Evolutionary conservation across 2,797 vertebrate genomes (phyloP).

Genomic region (Mus minutoides): DNA sequence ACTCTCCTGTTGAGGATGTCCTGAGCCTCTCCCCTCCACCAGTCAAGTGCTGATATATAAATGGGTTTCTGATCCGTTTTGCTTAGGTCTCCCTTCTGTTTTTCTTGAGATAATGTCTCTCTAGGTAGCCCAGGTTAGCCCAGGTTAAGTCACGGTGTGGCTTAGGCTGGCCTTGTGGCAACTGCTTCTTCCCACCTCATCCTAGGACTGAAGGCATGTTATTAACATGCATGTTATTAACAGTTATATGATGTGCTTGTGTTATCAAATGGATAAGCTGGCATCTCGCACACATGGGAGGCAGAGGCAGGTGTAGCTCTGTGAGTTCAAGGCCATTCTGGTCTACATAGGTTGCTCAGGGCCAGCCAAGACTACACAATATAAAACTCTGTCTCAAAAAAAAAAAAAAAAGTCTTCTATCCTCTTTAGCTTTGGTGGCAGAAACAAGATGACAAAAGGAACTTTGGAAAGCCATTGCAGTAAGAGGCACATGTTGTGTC

Average conservation of each 20-base stretch:
- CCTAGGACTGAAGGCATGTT: background rate
- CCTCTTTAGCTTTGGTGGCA: background rate
- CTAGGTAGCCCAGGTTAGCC: background rate
- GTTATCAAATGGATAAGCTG: background rate
- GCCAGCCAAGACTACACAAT: background rate
- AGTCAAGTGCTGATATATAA: background rate
- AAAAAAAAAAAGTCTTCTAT: background rate
- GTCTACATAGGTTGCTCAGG: background rate
- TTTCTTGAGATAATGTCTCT: background rate
- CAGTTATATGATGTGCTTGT: background rate
- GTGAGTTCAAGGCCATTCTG: background rate
- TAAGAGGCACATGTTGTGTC: background rate
- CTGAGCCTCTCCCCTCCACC: background rate
- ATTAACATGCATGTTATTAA: background rate
- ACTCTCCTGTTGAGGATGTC: background rate
- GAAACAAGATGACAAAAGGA: background rate
- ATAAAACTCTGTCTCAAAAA: background rate
- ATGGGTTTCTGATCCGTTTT: background rate
- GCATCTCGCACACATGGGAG: background rate
- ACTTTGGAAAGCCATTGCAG: background rate
- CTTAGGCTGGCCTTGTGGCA: background rate
- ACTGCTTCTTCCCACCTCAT: background rate
- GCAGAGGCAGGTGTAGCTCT: background rate
- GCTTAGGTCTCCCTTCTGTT: background rate
- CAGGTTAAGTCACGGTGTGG: background rate